Conservation (phyloP, 2,888 invertebrate species). For the Caenorhabditis doughertyi region DNA sequence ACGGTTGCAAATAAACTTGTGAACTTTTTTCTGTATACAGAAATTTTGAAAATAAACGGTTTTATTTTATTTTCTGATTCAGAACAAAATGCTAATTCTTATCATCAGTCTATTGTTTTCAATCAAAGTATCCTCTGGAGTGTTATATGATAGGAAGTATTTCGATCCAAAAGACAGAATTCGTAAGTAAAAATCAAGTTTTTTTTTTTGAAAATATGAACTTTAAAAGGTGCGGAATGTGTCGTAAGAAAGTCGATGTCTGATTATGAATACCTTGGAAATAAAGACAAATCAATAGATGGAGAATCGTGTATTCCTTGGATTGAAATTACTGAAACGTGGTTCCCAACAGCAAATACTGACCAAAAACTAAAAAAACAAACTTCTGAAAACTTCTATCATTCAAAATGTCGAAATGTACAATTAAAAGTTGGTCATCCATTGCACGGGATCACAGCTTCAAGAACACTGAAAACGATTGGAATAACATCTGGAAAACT, state of each 20-base stretch:
- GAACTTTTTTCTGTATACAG: conserved; percentile 12
- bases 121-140: conserved; percentile 30
- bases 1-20: conserved; percentile 40
- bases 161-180: conserved; percentile 37
- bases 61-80: conserved; percentile 5
- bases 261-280: conserved; percentile 40
- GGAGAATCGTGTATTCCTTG: conserved; percentile 47
- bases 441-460: neutral
- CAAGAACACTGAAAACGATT: neutral
- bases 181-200: conserved; percentile 23
- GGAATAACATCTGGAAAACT: conserved; percentile 12
- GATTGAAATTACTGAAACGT: conserved; percentile 25
- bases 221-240: conserved; percentile 34
- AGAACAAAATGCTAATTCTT: conserved; percentile 8
- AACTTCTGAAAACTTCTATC: conserved; percentile 32
- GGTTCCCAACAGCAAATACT: conserved; percentile 27
- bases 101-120: neutral
- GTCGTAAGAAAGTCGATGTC: conserved; percentile 10
- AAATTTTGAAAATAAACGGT: neutral
- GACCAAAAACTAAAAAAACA: conserved; percentile 7
- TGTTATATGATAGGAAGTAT: conserved; percentile 46
- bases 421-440: conserved; percentile 8
- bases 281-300: conserved; percentile 24
- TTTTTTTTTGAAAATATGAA: neutral
- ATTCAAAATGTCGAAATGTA: conserved; percentile 41